Percentiles rank a stretch among this genome's conserved stretches.
Evolutionary conservation across 1,140 invertebrate genomes (phyloP).

Genomic region (Rhagoletis pomonella): DNA sequence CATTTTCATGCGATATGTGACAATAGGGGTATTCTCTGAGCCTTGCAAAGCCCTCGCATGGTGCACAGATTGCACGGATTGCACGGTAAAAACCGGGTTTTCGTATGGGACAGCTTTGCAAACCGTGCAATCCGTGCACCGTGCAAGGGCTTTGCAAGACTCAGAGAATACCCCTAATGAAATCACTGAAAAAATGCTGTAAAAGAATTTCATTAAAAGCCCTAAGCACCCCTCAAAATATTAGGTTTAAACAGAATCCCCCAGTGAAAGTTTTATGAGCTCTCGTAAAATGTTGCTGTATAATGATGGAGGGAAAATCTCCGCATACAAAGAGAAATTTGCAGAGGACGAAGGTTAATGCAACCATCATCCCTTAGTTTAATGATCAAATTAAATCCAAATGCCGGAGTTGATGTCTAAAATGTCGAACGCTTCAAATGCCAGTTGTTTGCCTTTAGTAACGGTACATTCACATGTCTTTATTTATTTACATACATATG

Average conservation of each 20-base stretch:
- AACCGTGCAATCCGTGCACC: too few relatives aligned
- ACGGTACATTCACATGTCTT: background rate
- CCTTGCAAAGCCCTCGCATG: too few relatives aligned
- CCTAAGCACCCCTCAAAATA: slow-evolving; percentile 24
- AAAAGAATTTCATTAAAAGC: slow-evolving; percentile 41
- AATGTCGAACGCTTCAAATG: slow-evolving; percentile 24
- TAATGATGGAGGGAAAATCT: background rate
- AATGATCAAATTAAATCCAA: slow-evolving; percentile 28
- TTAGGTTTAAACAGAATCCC: slow-evolving; percentile 20
- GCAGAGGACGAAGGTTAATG: slow-evolving; percentile 32
- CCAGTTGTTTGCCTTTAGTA: background rate
- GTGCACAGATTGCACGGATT: too few relatives aligned
- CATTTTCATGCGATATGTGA: background rate
- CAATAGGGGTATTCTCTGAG: too few relatives aligned
- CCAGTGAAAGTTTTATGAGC: slow-evolving; percentile 31
- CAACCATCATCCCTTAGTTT: slow-evolving; percentile 46
- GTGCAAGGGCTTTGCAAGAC: too few relatives aligned
- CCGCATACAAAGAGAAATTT: background rate
- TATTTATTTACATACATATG: too few relatives aligned
- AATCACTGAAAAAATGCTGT: background rate
- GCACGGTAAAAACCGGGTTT: too few relatives aligned
- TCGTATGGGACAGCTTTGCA: too few relatives aligned
- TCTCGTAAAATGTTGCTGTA: slow-evolving; percentile 31
- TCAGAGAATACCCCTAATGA: too few relatives aligned
- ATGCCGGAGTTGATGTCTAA: slow-evolving; percentile 23